Conservation (phyloP, 2,113 vertebrate genomes). For the Acanthisitta chloris region DNA sequence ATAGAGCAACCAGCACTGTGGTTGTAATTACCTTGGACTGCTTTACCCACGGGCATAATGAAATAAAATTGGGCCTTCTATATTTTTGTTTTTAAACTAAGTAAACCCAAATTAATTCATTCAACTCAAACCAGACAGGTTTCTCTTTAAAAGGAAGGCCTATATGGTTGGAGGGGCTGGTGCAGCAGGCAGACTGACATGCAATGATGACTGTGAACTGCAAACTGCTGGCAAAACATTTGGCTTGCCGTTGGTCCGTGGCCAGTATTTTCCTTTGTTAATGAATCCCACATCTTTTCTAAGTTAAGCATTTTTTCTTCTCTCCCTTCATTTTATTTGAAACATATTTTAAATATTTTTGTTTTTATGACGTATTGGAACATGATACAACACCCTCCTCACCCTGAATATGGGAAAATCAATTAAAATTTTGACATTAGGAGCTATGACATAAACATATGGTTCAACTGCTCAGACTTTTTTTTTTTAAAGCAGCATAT, state of each 20-base stretch:
- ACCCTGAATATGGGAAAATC: conserved; percentile 66
- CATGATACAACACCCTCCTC: conserved; percentile 68
- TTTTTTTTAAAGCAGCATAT: neutral
- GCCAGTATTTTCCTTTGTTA: conserved; percentile 79
- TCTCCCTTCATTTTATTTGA: conserved; percentile 71
- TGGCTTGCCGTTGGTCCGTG: conserved; percentile 67
- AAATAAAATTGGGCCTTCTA: conserved; percentile 59
- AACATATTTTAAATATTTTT: conserved; percentile 83
- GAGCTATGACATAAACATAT: conserved; percentile 58
- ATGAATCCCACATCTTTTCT: conserved; percentile 83
- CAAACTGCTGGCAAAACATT: conserved; percentile 76
- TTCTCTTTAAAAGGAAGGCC: conserved; percentile 65
- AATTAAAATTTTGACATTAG: conserved; percentile 69
- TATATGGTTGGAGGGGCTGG: conserved; percentile 11
- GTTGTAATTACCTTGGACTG: conserved; percentile 46
- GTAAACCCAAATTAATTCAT: conserved; percentile 64
- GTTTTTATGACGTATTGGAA: conserved; percentile 74
- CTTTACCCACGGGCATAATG: conserved; percentile 58
- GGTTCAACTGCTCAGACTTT: conserved; percentile 14
- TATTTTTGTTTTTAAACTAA: conserved; percentile 66
- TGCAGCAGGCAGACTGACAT: conserved; percentile 25
- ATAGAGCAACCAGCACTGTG: conserved; percentile 30
- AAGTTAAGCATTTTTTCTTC: conserved; percentile 74
- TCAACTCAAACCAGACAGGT: conserved; percentile 60
- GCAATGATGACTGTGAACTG: conserved; percentile 61